Evolutionary conservation across 2,113 vertebrate species (phyloP), one percentile per base, ranked within the genome.

Genomic region (Colius striatus): DNA sequence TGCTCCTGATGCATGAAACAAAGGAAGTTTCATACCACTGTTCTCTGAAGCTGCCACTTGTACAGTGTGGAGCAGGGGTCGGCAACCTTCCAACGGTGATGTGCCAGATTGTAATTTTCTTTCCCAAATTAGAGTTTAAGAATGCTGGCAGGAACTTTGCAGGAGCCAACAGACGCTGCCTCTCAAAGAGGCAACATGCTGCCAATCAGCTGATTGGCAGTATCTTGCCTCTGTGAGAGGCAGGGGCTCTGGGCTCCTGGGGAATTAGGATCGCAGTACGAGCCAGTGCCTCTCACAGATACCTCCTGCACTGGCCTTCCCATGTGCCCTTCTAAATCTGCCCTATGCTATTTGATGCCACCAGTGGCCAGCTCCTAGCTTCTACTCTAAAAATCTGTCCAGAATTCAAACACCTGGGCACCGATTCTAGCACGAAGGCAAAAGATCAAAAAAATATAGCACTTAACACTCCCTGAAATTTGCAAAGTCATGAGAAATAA

Each of bases 121-220:
- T 92, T 97, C 96, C 95, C 92, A 89, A 97, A 96, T 97, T 97
- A 95, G 95, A 97, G 91, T 96, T 96, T 96, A 96, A 96, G 96
- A 94, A 96, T 96, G 95, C 96, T 97, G 96, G 96, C 96, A 96
- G 95, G 94, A 94, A 95, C 86, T 95, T 97, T 92, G 92, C 91
- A 94, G 95, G 89, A 97, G 91, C 95, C 95, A 97, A 95, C 96
- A 97, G 95, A 97, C 95, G 95, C 91, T 97, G 95, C 96, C 84
- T 93, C 95, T 97, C 92, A 87, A 60, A 92, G 95, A 95, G 94
- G 92, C 70, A 79, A 87, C 91, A 87, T 13, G 96, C 96, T 97
- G 96, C 96, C 96, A 97, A 95, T 97, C 96, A 97, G 96, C 96
- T 96, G 96, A 97, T 94, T 97, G 95, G 92, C 96, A 97, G 94